Conservation (phyloP, 2,888 invertebrate species). For the Dendrolimus pini region DNA sequence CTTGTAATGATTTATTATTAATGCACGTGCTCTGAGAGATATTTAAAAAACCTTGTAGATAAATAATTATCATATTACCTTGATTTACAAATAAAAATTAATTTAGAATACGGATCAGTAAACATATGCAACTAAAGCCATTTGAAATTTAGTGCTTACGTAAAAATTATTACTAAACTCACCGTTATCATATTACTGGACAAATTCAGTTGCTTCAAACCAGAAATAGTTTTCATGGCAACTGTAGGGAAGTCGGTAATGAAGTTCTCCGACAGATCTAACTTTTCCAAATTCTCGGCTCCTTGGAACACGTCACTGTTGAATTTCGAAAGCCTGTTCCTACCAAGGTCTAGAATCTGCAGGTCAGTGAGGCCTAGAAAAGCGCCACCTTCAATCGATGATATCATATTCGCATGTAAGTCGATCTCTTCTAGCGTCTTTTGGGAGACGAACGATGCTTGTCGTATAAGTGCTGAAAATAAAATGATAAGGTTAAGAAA, state of each 20-base stretch:
- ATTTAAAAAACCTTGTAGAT: too few relatives aligned
- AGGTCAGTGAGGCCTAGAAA: constrained; percentile 82
- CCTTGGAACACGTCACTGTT: constrained; percentile 91
- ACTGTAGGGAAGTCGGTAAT: constrained; percentile 88
- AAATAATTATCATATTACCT: too few relatives aligned
- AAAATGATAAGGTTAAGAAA: background rate
- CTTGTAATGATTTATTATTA: too few relatives aligned
- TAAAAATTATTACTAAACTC: constrained; percentile 25
- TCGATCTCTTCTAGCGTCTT: constrained; percentile 84
- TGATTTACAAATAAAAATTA: too few relatives aligned
- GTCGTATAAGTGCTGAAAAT: constrained; percentile 80
- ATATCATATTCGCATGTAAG: constrained; percentile 86
- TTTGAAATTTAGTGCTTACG: too few relatives aligned
- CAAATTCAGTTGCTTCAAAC: constrained; percentile 84
- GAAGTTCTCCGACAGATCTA: constrained; percentile 93
- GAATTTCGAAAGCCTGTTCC: constrained; percentile 86
- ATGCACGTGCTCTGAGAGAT: too few relatives aligned
- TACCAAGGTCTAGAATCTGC: constrained; percentile 82
- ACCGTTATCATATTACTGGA: constrained; percentile 92
- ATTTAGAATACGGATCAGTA: too few relatives aligned
- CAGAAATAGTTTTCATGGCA: constrained; percentile 82
- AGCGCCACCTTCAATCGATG: constrained; percentile 84
- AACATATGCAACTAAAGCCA: too few relatives aligned
- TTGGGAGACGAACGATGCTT: constrained; percentile 83
- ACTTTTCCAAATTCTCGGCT: constrained; percentile 83